phyloP scores from a whole-genome alignment of 2,888 invertebrate genomes.

The Drosophila meridionalis region DNA sequence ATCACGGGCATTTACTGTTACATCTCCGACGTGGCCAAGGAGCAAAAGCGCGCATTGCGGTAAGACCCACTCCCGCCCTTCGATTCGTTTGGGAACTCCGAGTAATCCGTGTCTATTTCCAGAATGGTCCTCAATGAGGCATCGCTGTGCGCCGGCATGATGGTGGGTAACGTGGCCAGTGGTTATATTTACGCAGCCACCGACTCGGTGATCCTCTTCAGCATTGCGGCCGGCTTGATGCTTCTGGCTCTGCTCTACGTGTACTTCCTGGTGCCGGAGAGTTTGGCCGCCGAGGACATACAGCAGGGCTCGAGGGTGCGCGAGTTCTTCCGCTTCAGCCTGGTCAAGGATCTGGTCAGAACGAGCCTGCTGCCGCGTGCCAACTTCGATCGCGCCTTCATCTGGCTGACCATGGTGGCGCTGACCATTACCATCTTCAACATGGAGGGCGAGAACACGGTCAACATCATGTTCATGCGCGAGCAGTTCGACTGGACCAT shows the following conservation, averaged over 20 bases:
- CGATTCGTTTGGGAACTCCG: not conserved
- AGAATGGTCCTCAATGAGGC: slow-evolving; percentile 89
- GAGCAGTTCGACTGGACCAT: slow-evolving; percentile 84
- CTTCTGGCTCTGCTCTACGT: slow-evolving; percentile 78
- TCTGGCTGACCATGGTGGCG: slow-evolving; percentile 83
- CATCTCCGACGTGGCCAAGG: slow-evolving; percentile 88
- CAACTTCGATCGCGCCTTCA: slow-evolving; percentile 83
- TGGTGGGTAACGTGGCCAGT: slow-evolving; percentile 87
- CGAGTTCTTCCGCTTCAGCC: slow-evolving; percentile 83
- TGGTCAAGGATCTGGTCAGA: slow-evolving; percentile 82
- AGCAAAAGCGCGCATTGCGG: slow-evolving; percentile 85
- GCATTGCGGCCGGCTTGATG: slow-evolving; percentile 70
- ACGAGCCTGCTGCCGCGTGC: slow-evolving; percentile 82
- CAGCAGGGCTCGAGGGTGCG: slow-evolving; percentile 79
- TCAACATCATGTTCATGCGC: slow-evolving; percentile 86
- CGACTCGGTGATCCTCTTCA: slow-evolving; percentile 77
- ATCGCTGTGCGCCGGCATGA: slow-evolving; percentile 87
- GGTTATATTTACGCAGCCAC: slow-evolving; percentile 86
- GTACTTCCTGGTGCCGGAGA: slow-evolving; percentile 82
- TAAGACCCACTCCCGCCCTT: slow-evolving; percentile 20
- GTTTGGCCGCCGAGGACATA: slow-evolving; percentile 75
- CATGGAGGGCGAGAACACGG: slow-evolving; percentile 83
- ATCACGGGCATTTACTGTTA: slow-evolving; percentile 89
- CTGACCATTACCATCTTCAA: slow-evolving; percentile 82
- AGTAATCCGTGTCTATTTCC: slow-evolving; percentile 47